These are phyloP conservation scores for Apamea anceps DNA, from an alignment of 2,888 invertebrate species.

Conservation along the genomic window DNA sequence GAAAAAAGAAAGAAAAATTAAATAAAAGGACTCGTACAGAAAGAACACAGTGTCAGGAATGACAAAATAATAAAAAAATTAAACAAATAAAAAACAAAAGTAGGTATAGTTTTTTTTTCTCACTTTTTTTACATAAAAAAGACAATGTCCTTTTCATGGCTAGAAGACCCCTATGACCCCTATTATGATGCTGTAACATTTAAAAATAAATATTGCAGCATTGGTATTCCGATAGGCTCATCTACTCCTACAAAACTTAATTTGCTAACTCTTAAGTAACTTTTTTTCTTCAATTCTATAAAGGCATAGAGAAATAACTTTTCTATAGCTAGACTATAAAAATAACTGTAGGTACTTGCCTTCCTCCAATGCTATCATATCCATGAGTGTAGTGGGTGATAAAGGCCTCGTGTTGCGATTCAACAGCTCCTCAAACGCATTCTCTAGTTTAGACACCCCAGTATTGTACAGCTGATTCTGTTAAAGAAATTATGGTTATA, in stretches of 20 bases:
- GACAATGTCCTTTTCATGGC: not conserved
- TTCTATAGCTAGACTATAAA: not conserved
- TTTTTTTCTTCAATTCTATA: not conserved
- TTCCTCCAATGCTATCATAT: constrained; percentile 96
- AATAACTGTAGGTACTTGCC: constrained; percentile 85
- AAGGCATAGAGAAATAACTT: not conserved
- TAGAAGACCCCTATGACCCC: not conserved
- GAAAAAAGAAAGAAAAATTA: fast-evolving
- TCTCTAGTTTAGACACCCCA: constrained; percentile 96
- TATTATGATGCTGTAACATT: too few species aligned
- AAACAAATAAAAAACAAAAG: not conserved
- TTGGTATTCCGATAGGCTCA: too few species aligned
- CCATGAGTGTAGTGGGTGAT: constrained; percentile 96
- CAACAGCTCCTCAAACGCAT: constrained; percentile 96
- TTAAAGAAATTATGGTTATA: not conserved
- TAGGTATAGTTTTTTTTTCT: too few species aligned
- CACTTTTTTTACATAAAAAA: too few species aligned
- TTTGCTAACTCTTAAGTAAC: not conserved
- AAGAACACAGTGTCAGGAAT: not conserved
- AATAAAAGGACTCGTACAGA: not conserved
- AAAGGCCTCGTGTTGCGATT: constrained; percentile 96
- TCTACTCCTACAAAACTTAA: not conserved
- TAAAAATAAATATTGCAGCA: too few species aligned
- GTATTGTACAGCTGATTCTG: constrained; percentile 94
- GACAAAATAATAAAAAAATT: not conserved